Base-by-base conservation (phyloP, 2,888 invertebrate species). In the Diploptera punctata region DNA sequence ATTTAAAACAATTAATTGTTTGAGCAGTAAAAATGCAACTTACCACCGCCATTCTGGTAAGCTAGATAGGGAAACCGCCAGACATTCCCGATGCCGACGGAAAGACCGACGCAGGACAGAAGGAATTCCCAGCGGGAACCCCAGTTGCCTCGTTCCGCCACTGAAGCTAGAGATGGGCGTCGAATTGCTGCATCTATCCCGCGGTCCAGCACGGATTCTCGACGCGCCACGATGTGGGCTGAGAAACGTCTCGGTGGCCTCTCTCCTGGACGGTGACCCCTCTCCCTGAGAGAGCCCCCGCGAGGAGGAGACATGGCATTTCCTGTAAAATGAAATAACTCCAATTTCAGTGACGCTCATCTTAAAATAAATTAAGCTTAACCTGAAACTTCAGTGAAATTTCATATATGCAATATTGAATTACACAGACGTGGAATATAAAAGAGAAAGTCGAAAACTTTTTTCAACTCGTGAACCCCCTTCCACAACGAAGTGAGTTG, bases 1-100 rank as follows among this genome's bases (percentile, higher is more conserved):
- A n/a, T n/a, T n/a, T n/a, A n/a, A n/a, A n/a, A n/a, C n/a, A n/a
- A n/a, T n/a, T n/a, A n/a, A n/a, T n/a, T n/a, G n/a, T n/a, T n/a
- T n/a, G n/a, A n/a, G n/a, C n/a, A n/a, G n/a, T n/a, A n/a, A 5
- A 57, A 0, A 82, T 84, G 83, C 80, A 92, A 47, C 65, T 65
- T 16, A 65, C 94, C 94, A 81, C 94, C 94, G 18, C 94, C 94
- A 82, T 93, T 94, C 79, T 92, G 89, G 81, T 94, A 94, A 80
- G 93, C 94, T 72, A 94, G 83, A 81, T 94, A 95, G 0, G 94
- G 95, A 83, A 95, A 95, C 76, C 94, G 86, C 93, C 93, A 93
- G 16, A 95, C 90, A 81, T 94, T 95, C 71, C 94, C 94, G 73
- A 94, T 90, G 60, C 94, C 94, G 67, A 95, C 93, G 4, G 93